Conservation (phyloP, 2,113 vertebrate species). For the Oncorhynchus nerka region DNA sequence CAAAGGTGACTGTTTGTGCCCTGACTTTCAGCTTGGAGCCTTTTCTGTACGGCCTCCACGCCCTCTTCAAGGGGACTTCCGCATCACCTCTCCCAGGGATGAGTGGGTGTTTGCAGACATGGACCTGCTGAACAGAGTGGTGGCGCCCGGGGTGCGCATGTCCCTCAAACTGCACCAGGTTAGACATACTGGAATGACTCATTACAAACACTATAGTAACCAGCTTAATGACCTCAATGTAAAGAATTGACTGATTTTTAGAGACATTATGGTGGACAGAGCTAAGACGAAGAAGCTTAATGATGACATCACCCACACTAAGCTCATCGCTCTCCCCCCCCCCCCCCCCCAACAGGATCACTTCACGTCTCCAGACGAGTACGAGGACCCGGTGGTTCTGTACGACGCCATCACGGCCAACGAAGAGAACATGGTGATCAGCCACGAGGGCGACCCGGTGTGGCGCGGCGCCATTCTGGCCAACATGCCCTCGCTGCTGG, state of each 20-base stretch:
- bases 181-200: not conserved
- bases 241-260: too few species aligned
- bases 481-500: constrained; percentile 85
- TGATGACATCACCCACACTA: too few species aligned
- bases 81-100: constrained; percentile 87
- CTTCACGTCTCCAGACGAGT: constrained; percentile 89
- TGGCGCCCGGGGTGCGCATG: constrained; percentile 89
- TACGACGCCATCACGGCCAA: constrained; percentile 87
- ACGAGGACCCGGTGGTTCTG: constrained; percentile 83
- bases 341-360: constrained; percentile 76
- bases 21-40: constrained; percentile 80
- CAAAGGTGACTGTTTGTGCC: not conserved
- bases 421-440: constrained; percentile 88
- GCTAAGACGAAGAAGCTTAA: too few species aligned
- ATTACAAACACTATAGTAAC: too few species aligned
- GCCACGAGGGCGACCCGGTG: constrained; percentile 86
- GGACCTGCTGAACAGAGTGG: constrained; percentile 87
- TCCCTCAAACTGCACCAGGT: constrained; percentile 92
- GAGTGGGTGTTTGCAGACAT: constrained; percentile 94
- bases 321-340: too few species aligned
- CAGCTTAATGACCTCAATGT: too few species aligned
- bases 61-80: constrained; percentile 90
- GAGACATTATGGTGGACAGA: too few species aligned
- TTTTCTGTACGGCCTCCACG: constrained; percentile 88
- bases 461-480: constrained; percentile 88